A percentile compares a stretch with the other conserved stretches of the same genome.
These are phyloP conservation scores for Mugil cephalus DNA, from an alignment of 2,113 vertebrate genomes.

Conservation along the genomic window DNA sequence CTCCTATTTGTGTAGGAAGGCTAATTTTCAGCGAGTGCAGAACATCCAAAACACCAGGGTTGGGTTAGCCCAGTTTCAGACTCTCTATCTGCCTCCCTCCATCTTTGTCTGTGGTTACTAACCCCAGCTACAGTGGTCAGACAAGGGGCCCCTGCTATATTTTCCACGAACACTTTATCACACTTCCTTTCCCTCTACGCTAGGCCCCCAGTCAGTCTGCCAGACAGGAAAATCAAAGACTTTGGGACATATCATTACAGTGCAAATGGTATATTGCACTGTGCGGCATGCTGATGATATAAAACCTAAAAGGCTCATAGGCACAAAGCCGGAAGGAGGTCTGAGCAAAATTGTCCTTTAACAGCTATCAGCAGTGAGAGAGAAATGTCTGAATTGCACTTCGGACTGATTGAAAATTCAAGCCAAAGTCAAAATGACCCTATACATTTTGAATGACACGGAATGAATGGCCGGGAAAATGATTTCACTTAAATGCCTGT, in stretches of 20 bases:
- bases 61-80: constrained; percentile 2
- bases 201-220: constrained; percentile 42
- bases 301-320: constrained; percentile 13
- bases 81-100: constrained; percentile 52
- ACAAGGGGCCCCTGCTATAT: constrained; percentile 50
- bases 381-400: constrained; percentile 23
- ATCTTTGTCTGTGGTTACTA: constrained; percentile 65
- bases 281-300: constrained; percentile 40
- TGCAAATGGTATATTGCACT: constrained; percentile 43
- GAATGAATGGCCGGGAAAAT: constrained; percentile 12
- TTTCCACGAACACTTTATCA: constrained; percentile 68
- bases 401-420: constrained; percentile 19
- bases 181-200: constrained; percentile 66
- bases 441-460: background rate
- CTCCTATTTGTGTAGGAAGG: constrained; percentile 2
- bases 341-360: constrained; percentile 20
- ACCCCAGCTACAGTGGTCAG: constrained; percentile 47
- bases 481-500: constrained; percentile 3
- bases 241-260: constrained; percentile 41
- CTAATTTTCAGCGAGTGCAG: background rate
- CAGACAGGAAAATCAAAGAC: constrained; percentile 68
- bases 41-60: constrained; percentile 11
- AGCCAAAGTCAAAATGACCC: constrained; percentile 1
- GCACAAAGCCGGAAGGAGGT: constrained; percentile 22
- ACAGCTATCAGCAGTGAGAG: constrained; percentile 20